These are phyloP conservation scores for Idris sp. DNA, from an alignment of 1,140 invertebrate genomes.

Conservation along the genomic window DNA sequence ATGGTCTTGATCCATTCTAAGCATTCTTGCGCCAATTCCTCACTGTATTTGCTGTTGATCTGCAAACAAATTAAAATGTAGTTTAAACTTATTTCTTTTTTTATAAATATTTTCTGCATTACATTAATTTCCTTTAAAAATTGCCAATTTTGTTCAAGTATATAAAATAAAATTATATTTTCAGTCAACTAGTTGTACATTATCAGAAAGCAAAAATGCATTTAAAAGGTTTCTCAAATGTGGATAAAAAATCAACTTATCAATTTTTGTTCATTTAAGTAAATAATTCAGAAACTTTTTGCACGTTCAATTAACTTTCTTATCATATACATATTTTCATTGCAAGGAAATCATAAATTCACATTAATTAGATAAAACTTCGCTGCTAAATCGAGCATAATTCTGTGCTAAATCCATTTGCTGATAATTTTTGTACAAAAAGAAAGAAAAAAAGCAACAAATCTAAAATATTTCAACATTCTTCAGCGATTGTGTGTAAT, in stretches of 20 bases:
- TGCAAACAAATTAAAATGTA: constrained; percentile 77
- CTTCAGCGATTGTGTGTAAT: constrained; percentile 1
- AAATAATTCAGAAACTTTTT: background rate
- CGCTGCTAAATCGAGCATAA: constrained; percentile 10
- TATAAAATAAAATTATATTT: too few species aligned
- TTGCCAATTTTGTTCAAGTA: too few species aligned
- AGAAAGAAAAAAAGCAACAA: too few species aligned
- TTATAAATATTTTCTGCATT: too few species aligned
- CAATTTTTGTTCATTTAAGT: too few species aligned
- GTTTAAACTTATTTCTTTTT: too few species aligned
- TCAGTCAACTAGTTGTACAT: too few species aligned
- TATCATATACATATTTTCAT: constrained; percentile 5
- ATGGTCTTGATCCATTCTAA: constrained; percentile 94
- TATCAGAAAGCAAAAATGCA: too few species aligned
- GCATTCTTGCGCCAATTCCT: constrained; percentile 92
- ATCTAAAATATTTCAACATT: too few species aligned
- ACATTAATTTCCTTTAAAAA: too few species aligned
- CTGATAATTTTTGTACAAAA: background rate
- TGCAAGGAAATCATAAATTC: constrained; percentile 9
- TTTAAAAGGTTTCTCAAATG: too few species aligned
- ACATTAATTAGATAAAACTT: constrained; percentile 24
- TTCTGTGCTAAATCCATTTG: constrained; percentile 24
- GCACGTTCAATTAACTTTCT: constrained; percentile 6
- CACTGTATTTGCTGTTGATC: constrained; percentile 97
- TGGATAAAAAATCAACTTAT: too few species aligned